phyloP scores from a whole-genome alignment of 2,888 invertebrate genomes.

The Drosophila planitibia region DNA sequence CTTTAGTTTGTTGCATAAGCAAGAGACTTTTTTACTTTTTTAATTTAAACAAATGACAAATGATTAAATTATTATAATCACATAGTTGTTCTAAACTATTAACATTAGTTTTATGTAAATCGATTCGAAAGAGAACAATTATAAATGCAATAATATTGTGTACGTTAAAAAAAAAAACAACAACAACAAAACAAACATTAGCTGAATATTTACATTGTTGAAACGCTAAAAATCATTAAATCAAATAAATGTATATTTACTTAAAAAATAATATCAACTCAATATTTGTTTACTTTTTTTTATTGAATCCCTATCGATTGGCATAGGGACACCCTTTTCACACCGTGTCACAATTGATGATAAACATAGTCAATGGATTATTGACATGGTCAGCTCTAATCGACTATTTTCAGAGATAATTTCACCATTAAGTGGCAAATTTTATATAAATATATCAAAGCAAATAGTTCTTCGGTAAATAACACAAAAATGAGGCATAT shows the following conservation, averaged over 20 bases:
- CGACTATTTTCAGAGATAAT: neutral
- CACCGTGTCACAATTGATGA: neutral
- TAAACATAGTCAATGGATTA: neutral
- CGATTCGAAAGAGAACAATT: constrained; percentile 49
- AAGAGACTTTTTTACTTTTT: constrained; percentile 63
- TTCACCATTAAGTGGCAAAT: neutral
- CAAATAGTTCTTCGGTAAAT: neutral
- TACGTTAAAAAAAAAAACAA: constrained; percentile 41
- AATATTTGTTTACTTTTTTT: constrained; percentile 1
- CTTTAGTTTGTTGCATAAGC: constrained; percentile 49
- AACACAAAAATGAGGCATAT: neutral
- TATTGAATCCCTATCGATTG: neutral
- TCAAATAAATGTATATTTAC: constrained; percentile 80
- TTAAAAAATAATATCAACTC: constrained; percentile 26
- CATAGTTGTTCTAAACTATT: constrained; percentile 67
- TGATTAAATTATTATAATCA: constrained; percentile 49
- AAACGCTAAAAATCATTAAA: constrained; percentile 69
- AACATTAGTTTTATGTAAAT: constrained; percentile 55
- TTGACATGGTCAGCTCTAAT: neutral
- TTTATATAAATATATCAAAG: neutral
- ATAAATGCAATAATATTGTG: constrained; percentile 54
- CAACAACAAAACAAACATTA: constrained; percentile 51
- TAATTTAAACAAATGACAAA: constrained; percentile 45
- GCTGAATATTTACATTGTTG: constrained; percentile 78
- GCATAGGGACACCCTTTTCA: neutral